Base-by-base conservation (phyloP, 2,888 invertebrate genomes). In the Orthonevra nobilis region DNA sequence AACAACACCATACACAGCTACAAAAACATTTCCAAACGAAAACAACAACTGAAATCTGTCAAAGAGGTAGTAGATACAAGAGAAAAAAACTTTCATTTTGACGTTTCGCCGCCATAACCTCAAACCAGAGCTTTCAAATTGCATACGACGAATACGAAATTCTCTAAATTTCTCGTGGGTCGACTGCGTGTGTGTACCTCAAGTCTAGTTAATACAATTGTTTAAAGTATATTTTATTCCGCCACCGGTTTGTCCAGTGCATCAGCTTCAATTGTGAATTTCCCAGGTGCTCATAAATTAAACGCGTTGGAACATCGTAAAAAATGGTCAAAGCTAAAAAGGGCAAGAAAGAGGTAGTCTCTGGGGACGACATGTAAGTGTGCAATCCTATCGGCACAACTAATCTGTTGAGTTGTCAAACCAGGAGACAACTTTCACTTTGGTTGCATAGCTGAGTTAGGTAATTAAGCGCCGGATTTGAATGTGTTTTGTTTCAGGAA, bases 251-350 rank as follows among this genome's bases (percentile, higher is more conserved):
- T 38, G 68, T 58, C 30, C 20, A 61, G 54, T 54, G 50, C 23
- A 72, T 52, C 52, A 40, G 61, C 54, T 69, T 34, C 58, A 74
- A 73, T 74, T 81, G 81, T 81, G 81, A 81, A 63, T 74, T 63
- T 69, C 63, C 38, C 34, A 52, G 58, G 54, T 32, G 30, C 15
- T 19, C 28, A 58, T 48, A 82, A 83, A 81, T 84, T 84, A 86
- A 88, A 86, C 87, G 89, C 88, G 89, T 85, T 88, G 86, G 85
- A 86, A 83, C 86, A 85, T 84, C 86, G 84, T 81, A 85, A 86
- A 86, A 87, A 87, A 94, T 94, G 95, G 94, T 94, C 86, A 95
- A 95, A 90, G 91, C 93, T 88, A 95, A 94, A 92, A 95, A 94
- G 90, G 92, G 93, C 88, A 94, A 94, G 90, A 94, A 94, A 91